Evolutionary conservation across 2,888 invertebrate species (phyloP).

Genomic region (Ochropleura plecta): DNA sequence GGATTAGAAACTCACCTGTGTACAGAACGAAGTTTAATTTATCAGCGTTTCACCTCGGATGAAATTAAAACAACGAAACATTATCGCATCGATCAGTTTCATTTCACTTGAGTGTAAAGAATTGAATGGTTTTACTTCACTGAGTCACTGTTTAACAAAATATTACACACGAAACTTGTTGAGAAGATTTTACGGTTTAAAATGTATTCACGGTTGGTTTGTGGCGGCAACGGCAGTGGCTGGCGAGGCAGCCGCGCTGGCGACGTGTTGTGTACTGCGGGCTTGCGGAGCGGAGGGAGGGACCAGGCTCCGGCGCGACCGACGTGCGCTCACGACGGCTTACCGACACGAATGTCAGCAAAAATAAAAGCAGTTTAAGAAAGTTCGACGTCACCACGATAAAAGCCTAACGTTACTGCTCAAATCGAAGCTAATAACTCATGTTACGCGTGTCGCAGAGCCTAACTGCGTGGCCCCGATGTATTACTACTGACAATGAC

Average conservation of each 20-base stretch:
- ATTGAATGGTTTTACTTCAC: constrained; percentile 65
- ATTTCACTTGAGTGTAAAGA: constrained; percentile 79
- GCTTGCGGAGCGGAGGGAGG: constrained; percentile 46
- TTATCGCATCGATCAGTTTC: constrained; percentile 79
- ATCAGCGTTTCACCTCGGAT: constrained; percentile 72
- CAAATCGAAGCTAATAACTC: constrained; percentile 82
- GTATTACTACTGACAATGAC: constrained; percentile 41
- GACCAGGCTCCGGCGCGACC: constrained; percentile 38
- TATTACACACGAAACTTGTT: constrained; percentile 71
- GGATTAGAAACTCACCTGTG: constrained; percentile 64
- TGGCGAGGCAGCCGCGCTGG: constrained; percentile 69
- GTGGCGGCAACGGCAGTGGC: constrained; percentile 69
- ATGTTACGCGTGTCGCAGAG: constrained; percentile 75
- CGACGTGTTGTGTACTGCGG: constrained; percentile 52
- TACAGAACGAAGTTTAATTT: constrained; percentile 62
- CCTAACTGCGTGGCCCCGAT: constrained; percentile 75
- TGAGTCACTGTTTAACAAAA: constrained; percentile 74
- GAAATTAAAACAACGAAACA: constrained; percentile 81
- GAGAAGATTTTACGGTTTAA: constrained; percentile 73
- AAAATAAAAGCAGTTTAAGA: constrained; percentile 85
- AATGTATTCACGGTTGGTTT: constrained; percentile 82
- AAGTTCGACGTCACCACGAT: constrained; percentile 85
- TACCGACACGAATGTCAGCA: constrained; percentile 73
- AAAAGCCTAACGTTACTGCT: constrained; percentile 82
- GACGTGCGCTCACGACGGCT: constrained; percentile 82